Percentiles rank a stretch among this genome's conserved stretches.
These are phyloP conservation scores for Macropodus opercularis DNA, from an alignment of 2,797 vertebrate genomes.

Conservation along the genomic window DNA sequence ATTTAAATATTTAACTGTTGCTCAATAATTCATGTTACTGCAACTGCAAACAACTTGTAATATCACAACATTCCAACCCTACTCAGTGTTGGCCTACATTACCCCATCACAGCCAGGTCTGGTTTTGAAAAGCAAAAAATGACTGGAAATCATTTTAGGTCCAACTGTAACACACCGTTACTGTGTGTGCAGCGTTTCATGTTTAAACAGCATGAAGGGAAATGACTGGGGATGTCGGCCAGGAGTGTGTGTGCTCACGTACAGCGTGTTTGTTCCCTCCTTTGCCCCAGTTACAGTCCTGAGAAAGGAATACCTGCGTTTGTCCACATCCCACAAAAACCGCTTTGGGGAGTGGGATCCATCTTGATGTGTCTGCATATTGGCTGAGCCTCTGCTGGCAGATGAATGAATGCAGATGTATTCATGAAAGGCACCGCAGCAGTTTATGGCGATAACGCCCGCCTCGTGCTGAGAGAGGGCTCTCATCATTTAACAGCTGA, in stretches of 20 bases:
- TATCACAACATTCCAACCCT: conserved; percentile 4
- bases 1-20: conserved; percentile 33
- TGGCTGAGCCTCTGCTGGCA: conserved; percentile 6
- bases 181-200: conserved; percentile 10
- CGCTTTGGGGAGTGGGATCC: conserved; percentile 45
- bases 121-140: not conserved
- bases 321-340: conserved; percentile 45
- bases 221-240: no score
- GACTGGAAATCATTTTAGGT: no score
- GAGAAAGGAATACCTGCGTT: conserved; percentile 37
- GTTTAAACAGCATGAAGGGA: not conserved
- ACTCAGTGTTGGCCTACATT: not conserved
- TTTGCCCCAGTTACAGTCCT: conserved; percentile 16
- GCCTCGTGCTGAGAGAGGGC: conserved; percentile 3
- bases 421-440: conserved; percentile 45
- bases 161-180: no score
- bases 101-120: not conserved
- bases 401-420: conserved; percentile 64
- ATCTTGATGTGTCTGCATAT: conserved; percentile 31
- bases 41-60: conserved; percentile 26
- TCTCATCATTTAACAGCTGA: conserved; percentile 31
- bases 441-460: conserved; percentile 37
- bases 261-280: not conserved
- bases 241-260: no score
- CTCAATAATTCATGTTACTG: conserved; percentile 44